Evolutionary conservation across 1,140 invertebrate genomes (phyloP).

Genomic region (Euura saliciscinereae): DNA sequence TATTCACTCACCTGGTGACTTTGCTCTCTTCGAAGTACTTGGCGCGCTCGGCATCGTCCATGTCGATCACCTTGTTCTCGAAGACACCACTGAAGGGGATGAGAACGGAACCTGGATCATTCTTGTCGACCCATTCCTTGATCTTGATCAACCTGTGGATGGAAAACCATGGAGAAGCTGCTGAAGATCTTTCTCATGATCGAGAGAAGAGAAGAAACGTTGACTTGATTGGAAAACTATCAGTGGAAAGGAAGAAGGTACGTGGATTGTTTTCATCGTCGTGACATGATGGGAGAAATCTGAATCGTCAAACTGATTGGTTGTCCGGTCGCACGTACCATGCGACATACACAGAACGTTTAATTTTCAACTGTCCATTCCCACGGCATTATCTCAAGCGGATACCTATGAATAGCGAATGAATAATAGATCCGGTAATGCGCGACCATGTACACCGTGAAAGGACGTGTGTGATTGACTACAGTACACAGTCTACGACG

Average conservation of each 20-base stretch:
- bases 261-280: background rate
- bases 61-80: conserved; percentile 87
- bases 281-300: background rate
- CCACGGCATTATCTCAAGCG: conserved; percentile 21
- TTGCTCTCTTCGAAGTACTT: conserved; percentile 82
- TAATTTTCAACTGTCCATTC: conserved; percentile 21
- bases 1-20: conserved; percentile 71
- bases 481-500: background rate
- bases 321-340: background rate
- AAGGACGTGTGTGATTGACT: conserved; percentile 8
- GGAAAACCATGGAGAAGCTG: conserved; percentile 16
- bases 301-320: background rate
- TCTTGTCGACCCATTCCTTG: conserved; percentile 98
- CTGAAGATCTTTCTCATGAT: background rate
- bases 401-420: conserved; percentile 15
- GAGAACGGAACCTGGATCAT: conserved; percentile 91
- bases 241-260: too few relatives aligned
- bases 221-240: background rate
- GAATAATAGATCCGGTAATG: conserved; percentile 19
- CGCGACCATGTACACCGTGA: conserved; percentile 3
- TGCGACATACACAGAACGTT: conserved; percentile 9
- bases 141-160: conserved; percentile 89
- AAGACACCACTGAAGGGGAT: conserved; percentile 96
- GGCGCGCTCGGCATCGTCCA: conserved; percentile 79
- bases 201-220: background rate